These are phyloP conservation scores for Zhuqinia jingwanae DNA, from an alignment of 2,888 invertebrate genomes.

Conservation along the genomic window DNA sequence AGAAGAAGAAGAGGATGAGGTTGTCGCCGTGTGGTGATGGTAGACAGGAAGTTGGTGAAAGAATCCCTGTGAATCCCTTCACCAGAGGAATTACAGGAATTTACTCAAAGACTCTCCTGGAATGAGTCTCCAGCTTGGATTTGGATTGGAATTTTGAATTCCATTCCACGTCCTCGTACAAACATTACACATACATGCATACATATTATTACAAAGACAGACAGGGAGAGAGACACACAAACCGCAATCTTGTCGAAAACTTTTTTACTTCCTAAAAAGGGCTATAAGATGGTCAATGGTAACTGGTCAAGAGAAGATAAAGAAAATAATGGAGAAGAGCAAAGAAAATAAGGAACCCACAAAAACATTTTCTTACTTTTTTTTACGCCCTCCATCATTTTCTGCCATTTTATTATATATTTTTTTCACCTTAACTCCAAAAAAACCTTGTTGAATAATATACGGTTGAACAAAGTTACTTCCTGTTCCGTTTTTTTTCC, in stretches of 20 bases:
- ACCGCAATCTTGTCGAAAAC: constrained; percentile 20
- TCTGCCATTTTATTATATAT: constrained; percentile 39
- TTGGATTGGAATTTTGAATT: constrained; percentile 42
- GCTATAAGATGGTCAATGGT: too few relatives aligned
- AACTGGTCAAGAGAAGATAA: constrained; percentile 28
- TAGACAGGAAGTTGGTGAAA: constrained; percentile 10
- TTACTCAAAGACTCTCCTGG: constrained; percentile 16
- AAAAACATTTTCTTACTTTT: neutral
- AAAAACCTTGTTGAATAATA: constrained; percentile 43
- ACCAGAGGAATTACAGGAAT: constrained; percentile 22
- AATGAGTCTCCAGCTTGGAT: constrained; percentile 21
- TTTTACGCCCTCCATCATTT: constrained; percentile 12
- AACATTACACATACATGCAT: neutral
- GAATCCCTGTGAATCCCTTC: constrained; percentile 32
- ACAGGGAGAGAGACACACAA: too few relatives aligned
- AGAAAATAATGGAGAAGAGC: neutral
- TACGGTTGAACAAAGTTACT: constrained; percentile 45
- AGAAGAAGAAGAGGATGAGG: constrained; percentile 9
- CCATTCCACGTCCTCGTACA: neutral
- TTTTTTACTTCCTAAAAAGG: neutral
- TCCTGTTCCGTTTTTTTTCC: constrained; percentile 39
- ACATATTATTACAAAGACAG: too few relatives aligned
- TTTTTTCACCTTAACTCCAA: constrained; percentile 17
- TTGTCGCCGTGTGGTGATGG: too few relatives aligned
- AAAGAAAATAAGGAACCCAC: neutral